A percentile compares a stretch with the other conserved stretches of the same genome.
phyloP scores from a whole-genome alignment of 2,113 vertebrate genomes.

The Apteryx owenii region DNA sequence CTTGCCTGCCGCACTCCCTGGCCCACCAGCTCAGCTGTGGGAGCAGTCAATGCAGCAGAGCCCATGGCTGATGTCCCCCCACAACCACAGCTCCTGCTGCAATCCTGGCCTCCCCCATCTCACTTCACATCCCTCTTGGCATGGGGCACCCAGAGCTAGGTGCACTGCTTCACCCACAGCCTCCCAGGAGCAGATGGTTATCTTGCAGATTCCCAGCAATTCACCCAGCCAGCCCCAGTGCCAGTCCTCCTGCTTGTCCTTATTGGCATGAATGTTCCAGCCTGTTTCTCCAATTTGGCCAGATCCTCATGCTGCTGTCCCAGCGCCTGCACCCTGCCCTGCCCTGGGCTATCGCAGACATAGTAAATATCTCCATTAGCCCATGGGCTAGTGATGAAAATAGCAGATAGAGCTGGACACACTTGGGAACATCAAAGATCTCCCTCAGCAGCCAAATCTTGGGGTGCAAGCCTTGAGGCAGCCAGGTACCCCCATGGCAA shows the following conservation, averaged over 20 bases:
- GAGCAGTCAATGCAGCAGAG: not conserved
- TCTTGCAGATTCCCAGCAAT: not conserved
- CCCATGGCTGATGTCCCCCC: not conserved
- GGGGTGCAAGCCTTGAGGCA: not conserved
- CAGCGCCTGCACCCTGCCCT: not conserved
- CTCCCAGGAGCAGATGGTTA: not conserved
- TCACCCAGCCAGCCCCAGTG: not conserved
- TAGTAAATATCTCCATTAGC: not conserved
- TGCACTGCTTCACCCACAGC: not conserved
- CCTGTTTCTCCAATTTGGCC: not conserved
- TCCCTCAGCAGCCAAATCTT: rapidly evolving
- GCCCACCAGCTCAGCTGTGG: no score
- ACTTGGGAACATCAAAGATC: not conserved
- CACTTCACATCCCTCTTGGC: rapidly evolving
- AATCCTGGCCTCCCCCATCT: rapidly evolving
- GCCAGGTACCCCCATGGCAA: not conserved
- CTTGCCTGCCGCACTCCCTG: no score
- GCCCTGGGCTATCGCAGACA: rapidly evolving
- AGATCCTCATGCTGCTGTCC: not conserved
- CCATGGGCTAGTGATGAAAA: not conserved
- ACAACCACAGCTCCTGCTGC: no score
- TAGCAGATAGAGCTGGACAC: not conserved
- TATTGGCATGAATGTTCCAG: rapidly evolving
- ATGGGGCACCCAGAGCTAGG: rapidly evolving
- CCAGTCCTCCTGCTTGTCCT: not conserved